These are phyloP conservation scores for Drosophila infuscata DNA, from an alignment of 2,888 invertebrate genomes.

Conservation along the genomic window DNA sequence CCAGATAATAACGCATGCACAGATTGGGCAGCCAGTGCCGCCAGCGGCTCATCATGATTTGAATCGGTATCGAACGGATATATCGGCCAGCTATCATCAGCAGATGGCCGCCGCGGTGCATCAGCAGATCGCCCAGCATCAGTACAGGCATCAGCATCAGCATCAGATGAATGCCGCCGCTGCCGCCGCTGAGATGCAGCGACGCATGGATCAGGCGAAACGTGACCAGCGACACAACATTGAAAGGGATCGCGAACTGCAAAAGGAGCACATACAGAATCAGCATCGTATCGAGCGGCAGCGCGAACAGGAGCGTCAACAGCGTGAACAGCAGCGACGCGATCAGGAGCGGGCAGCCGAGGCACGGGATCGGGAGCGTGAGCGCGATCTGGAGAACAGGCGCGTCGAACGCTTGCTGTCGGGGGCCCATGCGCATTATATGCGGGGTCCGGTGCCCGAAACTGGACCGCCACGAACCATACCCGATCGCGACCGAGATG, in stretches of 20 bases:
- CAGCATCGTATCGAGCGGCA: conserved; percentile 78
- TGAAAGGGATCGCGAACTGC: conserved; percentile 82
- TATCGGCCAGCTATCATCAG: conserved; percentile 84
- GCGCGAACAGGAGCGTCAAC: conserved; percentile 81
- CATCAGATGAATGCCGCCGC: conserved; percentile 68
- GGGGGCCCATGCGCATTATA: conserved; percentile 66
- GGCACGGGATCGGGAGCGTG: conserved; percentile 77
- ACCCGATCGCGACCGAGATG: conserved; percentile 83
- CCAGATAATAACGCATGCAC: conserved; percentile 43
- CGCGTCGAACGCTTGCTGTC: conserved; percentile 80
- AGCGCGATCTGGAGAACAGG: conserved; percentile 75
- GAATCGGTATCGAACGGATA: conserved; percentile 84
- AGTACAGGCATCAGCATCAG: conserved; percentile 84
- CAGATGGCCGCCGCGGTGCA: conserved; percentile 74
- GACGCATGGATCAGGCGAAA: conserved; percentile 75
- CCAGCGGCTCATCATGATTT: conserved; percentile 83
- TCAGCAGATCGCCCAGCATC: conserved; percentile 75
- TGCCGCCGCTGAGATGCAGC: conserved; percentile 75
- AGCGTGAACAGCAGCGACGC: conserved; percentile 72
- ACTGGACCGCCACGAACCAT: conserved; percentile 83
- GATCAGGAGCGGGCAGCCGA: conserved; percentile 81
- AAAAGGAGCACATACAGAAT: conserved; percentile 77
- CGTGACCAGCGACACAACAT: conserved; percentile 76
- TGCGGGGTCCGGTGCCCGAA: conserved; percentile 78
- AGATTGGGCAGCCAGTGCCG: conserved; percentile 51